Conservation (phyloP, 2,797 vertebrate species). For the Pristis pectinata region DNA sequence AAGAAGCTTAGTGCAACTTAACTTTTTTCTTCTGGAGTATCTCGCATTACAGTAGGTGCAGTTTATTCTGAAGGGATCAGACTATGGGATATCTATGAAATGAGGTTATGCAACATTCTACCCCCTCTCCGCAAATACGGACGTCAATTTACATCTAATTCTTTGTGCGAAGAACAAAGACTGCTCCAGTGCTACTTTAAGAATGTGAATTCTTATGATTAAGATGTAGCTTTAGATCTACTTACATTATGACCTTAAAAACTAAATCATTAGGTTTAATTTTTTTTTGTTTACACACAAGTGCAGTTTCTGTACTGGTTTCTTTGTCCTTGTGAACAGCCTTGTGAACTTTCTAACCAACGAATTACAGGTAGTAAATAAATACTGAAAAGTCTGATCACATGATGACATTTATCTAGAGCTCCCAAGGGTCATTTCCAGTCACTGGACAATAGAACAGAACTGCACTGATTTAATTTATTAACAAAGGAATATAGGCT, state of each 20-base stretch:
- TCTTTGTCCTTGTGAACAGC: not conserved
- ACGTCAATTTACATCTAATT: not conserved
- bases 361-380: not conserved
- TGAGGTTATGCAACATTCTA: not conserved
- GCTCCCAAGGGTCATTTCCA: not conserved
- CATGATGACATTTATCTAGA: not conserved
- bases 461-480: not conserved
- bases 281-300: too few relatives aligned
- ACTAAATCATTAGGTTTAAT: not conserved
- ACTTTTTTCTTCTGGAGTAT: not conserved
- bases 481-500: not conserved
- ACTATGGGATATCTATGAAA: not conserved
- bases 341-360: not conserved
- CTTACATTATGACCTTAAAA: not conserved
- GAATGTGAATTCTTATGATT: not conserved
- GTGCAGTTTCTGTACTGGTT: not conserved
- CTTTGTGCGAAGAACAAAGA: not conserved
- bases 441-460: not conserved
- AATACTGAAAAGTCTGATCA: not conserved
- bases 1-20: not conserved
- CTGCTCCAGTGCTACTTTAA: not conserved
- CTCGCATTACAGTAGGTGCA: not conserved
- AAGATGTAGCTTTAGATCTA: not conserved
- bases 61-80: not conserved
- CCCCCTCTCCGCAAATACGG: not conserved